A percentile compares a stretch with the other conserved stretches of the same genome.
Conservation (phyloP, 2,797 vertebrate genomes). For the Ficedula albicollis region DNA sequence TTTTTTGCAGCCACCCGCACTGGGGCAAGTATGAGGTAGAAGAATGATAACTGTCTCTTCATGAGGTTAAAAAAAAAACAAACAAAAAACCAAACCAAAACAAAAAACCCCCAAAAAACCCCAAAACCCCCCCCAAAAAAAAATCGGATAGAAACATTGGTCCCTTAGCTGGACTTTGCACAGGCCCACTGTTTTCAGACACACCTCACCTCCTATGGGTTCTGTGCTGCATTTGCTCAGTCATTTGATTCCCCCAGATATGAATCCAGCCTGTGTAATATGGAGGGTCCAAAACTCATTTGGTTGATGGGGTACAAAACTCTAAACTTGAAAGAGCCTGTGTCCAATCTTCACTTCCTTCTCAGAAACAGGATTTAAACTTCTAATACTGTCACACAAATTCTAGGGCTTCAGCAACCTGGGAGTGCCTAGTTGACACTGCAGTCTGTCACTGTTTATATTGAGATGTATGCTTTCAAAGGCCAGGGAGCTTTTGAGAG, state of each 20-base stretch:
- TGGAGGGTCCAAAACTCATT: background rate
- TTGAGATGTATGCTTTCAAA: background rate
- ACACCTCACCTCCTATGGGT: rapidly evolving
- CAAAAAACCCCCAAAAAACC: too few relatives aligned
- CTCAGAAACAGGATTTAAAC: background rate
- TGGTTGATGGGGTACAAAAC: rapidly evolving
- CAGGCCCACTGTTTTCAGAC: background rate
- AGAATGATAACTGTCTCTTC: background rate
- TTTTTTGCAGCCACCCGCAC: too few relatives aligned
- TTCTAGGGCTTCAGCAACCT: background rate
- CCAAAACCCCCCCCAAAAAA: too few relatives aligned
- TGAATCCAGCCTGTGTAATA: background rate
- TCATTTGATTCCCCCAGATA: background rate
- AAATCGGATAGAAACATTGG: too few relatives aligned
- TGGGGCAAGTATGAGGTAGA: background rate
- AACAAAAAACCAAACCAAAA: too few relatives aligned
- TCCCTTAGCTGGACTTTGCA: background rate
- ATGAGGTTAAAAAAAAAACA: rapidly evolving
- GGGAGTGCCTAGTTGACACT: background rate
- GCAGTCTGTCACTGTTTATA: background rate
- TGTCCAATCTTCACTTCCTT: background rate
- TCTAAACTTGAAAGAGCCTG: background rate
- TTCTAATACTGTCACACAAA: background rate
- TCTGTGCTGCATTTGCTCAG: background rate
- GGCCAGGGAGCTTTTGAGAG: background rate